Evolutionary conservation across 2,888 invertebrate genomes (phyloP).

Genomic region (Polydesmus complanatus): DNA sequence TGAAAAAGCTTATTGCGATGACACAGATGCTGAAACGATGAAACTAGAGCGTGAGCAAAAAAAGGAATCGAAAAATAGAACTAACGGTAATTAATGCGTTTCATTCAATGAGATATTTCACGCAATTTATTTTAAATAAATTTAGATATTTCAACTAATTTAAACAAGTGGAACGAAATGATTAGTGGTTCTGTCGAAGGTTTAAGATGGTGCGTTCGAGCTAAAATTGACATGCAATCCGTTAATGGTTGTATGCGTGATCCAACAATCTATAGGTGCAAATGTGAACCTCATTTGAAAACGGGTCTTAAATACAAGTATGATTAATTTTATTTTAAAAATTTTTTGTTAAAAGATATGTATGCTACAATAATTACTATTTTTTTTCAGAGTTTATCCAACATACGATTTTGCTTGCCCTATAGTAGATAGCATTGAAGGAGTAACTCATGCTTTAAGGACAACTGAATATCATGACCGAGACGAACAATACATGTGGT

Average conservation of each 20-base stretch:
- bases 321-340: conserved; percentile 23
- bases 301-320: conserved; percentile 93
- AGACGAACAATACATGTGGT: conserved; percentile 97
- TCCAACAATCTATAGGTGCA: conserved; percentile 96
- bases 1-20: conserved; percentile 90
- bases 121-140: conserved; percentile 13
- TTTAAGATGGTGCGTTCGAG: conserved; percentile 81
- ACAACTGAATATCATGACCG: conserved; percentile 98
- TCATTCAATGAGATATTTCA: background rate
- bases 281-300: conserved; percentile 82
- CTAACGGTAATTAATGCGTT: conserved; percentile 47
- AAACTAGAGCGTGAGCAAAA: conserved; percentile 84
- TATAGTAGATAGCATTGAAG: conserved; percentile 93
- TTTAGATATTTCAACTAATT: conserved; percentile 66
- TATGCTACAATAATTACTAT: too few species aligned
- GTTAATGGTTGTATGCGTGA: conserved; percentile 93
- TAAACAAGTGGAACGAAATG: conserved; percentile 91
- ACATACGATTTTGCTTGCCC: conserved; percentile 99
- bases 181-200: conserved; percentile 62
- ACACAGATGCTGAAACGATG: conserved; percentile 90
- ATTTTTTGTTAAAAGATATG: background rate
- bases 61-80: conserved; percentile 66
- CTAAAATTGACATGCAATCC: conserved; percentile 94
- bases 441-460: conserved; percentile 90
- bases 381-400: conserved; percentile 72